Evolutionary conservation across 1,140 invertebrate genomes (phyloP), one percentile per base, ranked within the genome.

Genomic region (Episyrphus balteatus): DNA sequence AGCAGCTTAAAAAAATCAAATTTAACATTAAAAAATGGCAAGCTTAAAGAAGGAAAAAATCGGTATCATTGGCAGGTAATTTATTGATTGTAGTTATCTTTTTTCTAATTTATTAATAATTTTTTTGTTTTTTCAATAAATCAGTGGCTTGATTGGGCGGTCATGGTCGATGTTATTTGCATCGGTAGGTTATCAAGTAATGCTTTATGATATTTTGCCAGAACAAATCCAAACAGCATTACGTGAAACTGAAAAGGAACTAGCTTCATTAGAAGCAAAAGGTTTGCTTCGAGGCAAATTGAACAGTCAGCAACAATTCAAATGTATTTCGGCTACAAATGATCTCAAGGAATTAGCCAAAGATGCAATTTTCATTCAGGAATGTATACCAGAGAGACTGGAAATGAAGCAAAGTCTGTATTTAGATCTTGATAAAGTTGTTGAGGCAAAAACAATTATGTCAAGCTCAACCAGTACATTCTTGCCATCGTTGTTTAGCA

Each of bases 141-240:
- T n/a, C 63, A 93, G 92, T 70, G 93, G 93, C 5, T 70, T 96
- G 17, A 94, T 98, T 52, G 93, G 92, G 9, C 78, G 84, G 44
- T 94, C 89, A 57, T 98, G 91, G 89, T 83, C 92, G 0, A 95
- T 97, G 91, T 70, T 97, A 3, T 98, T 94, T 71, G 90, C 90
- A 1, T 81, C 86, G n/a, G 88, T 83, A 21, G 91, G 90, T 8
- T 95, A 93, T 64, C 70, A 86, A 62, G 91, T 96, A 11, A 70
- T 70, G 5, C 72, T 98, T 26, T 96, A 83, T 63, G 92, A 98
- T 62, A 80, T 91, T 32, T 71, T 84, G 19, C 73, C 78, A 11
- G 72, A 83, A 43, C 86, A 88, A 66, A 78, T 94, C 18, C 64
- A 75, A 12, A 77, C 74, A 39, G 89, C 90, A 0, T 61, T 92